Evolutionary conservation across 92 coral and sea anemone species (phyloP), one percentile per base, ranked within the genome.

Genomic region (Phenganax marumi): DNA sequence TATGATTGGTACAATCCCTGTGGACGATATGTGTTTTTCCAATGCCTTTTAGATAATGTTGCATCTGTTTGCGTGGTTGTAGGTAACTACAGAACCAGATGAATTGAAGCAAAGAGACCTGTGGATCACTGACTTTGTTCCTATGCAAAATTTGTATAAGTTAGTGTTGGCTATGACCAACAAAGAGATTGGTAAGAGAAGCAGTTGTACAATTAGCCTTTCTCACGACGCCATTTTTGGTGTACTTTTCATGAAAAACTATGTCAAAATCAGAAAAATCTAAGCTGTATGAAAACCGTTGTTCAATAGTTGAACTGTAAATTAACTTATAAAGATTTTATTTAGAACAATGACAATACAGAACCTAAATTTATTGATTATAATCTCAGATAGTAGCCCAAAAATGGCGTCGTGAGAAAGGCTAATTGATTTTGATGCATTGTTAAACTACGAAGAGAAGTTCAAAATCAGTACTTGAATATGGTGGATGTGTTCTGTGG

Each of bases 131-230:
- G 99, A 96, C 88, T 96, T 96, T 70, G 77, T 85, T 56, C 97
- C 99, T 11, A 96, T 96, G 99, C 99, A 91, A 76, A 92, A 96
- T 68, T 88, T 92, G 51, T 96, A 96, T 90, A 96, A 96, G 73
- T 84, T 96, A 64, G 99, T 97, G 0, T 65, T 96, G 24, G 92
- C 99, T 9, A 58, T 96, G 57, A 96, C 99, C 0, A 96, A 97
- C 86, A 96, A 96, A 79, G 99, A 96, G 77, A 96, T 96, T 33
- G 98, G 98, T 94, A 92, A 13, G 87, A 10, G 9, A 1, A 25
- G 49, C 33, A 62, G 0, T 7, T 18, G 43, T 33, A 33, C 63
- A 56, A 2, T n/a, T n/a, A n/a, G n/a, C n/a, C n/a, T n/a, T n/a
- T n/a, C n/a, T n/a, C n/a, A n/a, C n/a, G n/a, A 54, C 10, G 17